Evolutionary conservation across 1,140 invertebrate species (phyloP), one percentile per base, ranked within the genome.

Genomic region (Drosophila trapezifrons): DNA sequence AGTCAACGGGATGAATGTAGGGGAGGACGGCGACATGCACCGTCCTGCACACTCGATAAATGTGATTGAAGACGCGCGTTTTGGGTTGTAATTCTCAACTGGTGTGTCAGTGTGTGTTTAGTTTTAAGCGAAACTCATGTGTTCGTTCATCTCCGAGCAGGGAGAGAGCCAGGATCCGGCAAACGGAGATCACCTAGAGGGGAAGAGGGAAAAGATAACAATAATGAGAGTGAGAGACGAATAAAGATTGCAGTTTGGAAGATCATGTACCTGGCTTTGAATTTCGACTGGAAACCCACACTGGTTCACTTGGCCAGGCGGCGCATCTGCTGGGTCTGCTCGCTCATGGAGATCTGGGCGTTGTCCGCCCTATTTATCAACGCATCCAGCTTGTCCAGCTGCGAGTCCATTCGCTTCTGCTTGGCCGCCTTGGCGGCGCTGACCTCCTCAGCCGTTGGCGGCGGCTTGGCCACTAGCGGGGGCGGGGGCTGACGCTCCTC

Each of bases 301-400:
- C 32, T 17, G 42, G 37, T 38, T 93, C 94, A 94, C 90, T 95
- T 94, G n/a, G 95, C 76, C 73, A 95, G 93, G 57, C 93, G 93
- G 62, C 93, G 94, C 94, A 96, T 96, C 90, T 96, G 94, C 82
- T 95, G 95, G n/a, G 94, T 95, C 85, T 96, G 95, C 77, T 94
- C 92, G 7, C 93, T 91, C 94, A 96, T 94, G 43, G 95, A 94
- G 25, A 93, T 91, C 73, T 96, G 93, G 13, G 95, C 95, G 49
- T 94, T 94, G 49, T 96, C 95, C 8, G 95, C 95, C 82, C 95
- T 95, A 9, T 92, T 91, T 13, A 96, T 93, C 66, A 96, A 77
- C 2, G 93, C 91, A 71, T 95, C 94, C 54, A 96, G 80, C 76
- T 94, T 95, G 79, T 94, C 93, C 37, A 95, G 91, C 72, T 96